Percentiles rank a stretch among this genome's conserved stretches.
Conservation (phyloP, 2,113 vertebrate species). For the Heterocephalus glaber region DNA sequence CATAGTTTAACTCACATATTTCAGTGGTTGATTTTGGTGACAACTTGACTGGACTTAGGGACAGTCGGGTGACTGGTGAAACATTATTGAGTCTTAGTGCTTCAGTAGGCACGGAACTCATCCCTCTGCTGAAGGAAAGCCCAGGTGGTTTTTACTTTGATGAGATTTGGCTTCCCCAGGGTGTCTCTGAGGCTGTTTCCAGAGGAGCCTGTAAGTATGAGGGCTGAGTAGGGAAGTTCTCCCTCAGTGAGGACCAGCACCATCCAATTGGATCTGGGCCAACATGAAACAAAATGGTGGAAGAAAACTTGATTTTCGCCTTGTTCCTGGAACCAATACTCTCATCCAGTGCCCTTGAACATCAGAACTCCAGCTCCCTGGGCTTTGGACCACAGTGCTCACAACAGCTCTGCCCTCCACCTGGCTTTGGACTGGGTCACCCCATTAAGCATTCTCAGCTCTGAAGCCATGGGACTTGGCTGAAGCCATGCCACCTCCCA, state of each 20-base stretch:
- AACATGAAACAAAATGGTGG: not conserved
- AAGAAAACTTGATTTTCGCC: not conserved
- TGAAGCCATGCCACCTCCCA: too few relatives aligned
- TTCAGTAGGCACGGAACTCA: not conserved
- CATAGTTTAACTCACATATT: not conserved
- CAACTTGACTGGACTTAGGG: not conserved
- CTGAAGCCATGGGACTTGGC: not conserved
- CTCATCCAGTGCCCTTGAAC: not conserved
- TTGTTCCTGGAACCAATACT: not conserved
- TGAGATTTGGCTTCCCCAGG: not conserved
- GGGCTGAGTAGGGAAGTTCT: not conserved
- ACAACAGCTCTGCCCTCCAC: not conserved
- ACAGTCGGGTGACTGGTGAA: not conserved
- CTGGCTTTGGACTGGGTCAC: not conserved
- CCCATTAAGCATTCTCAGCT: not conserved
- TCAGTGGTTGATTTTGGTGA: not conserved
- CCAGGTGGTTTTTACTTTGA: not conserved
- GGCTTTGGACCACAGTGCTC: not conserved
- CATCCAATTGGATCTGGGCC: rapidly evolving
- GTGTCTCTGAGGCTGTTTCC: not conserved
- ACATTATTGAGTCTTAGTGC: not conserved
- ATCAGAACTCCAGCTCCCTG: too few relatives aligned
- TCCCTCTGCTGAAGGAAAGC: too few relatives aligned
- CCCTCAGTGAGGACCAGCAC: not conserved
- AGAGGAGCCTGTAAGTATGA: not conserved